Base-by-base conservation (phyloP, 1,140 invertebrate species). In the Drosophila punjabiensis region DNA sequence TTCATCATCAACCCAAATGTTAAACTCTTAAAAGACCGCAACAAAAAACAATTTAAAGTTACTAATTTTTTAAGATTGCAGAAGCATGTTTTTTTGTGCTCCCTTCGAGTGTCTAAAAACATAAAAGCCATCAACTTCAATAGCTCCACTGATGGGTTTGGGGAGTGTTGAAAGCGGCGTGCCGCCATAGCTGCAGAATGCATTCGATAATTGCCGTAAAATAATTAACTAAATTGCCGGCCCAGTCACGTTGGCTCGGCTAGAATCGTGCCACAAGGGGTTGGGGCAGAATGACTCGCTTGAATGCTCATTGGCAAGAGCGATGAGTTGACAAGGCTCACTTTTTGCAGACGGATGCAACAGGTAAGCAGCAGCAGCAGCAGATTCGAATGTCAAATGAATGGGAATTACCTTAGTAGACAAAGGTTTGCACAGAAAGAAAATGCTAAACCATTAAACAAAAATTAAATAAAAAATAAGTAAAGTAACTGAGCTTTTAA, bases 151-250 rank as follows among this genome's bases (percentile, higher is more conserved):
- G 50, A 58, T 67, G 66, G 41, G 47, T 61, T 55, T 55, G 45
- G 55, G 53, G 55, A 55, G 64, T 85, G 68, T 81, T 86, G 82
- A 86, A 86, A 84, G 77, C 70, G 59, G 35, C 65, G 18, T 64
- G 62, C 55, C 75, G 58, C 55, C 50, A 48, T 61, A 18, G 48
- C 63, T 53, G 32, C 47, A 62, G 80, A 85, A 63, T 81, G 74
- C 79, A 79, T 74, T 82, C 62, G 76, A 79, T 86, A 86, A 86
- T 86, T 82, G 64, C 60, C 45, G 55, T 68, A 53, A 87, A 86
- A 74, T 86, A 86, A 87, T 86, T 76, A 79, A 66, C 68, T 75
- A 79, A 81, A 86, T 86, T 79, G 79, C 78, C 43, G 58, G 50
- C 41, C 45, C 43, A 65, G 45, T 85, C 74, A 63, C 45, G 59